Conservation (phyloP, 2,888 invertebrate genomes). For the Aphodius sticticus region DNA sequence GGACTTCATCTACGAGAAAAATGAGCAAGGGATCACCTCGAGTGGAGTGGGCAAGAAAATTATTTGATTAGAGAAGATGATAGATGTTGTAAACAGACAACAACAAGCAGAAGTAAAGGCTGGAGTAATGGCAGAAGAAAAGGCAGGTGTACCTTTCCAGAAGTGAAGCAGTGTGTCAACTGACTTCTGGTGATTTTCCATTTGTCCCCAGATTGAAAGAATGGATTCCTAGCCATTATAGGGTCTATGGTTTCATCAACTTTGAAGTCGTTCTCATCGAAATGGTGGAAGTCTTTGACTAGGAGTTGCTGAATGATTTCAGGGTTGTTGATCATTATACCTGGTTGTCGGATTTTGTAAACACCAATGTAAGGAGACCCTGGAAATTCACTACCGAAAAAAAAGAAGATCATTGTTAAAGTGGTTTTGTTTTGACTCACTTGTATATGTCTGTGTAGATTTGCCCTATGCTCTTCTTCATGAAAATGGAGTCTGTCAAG, state of each 20-base stretch:
- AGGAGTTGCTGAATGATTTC: conserved; percentile 54
- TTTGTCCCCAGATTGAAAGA: conserved; percentile 59
- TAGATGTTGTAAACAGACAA: no score
- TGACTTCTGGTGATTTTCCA: conserved; percentile 63
- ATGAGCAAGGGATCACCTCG: neutral
- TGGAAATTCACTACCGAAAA: conserved; percentile 33
- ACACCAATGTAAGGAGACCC: conserved; percentile 54
- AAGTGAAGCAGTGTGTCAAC: conserved; percentile 62
- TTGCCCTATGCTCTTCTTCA: conserved; percentile 46
- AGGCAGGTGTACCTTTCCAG: conserved; percentile 56
- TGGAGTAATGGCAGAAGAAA: no score
- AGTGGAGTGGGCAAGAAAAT: neutral
- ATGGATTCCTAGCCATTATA: conserved; percentile 61
- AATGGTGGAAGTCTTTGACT: conserved; percentile 54
- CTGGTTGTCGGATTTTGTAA: conserved; percentile 51
- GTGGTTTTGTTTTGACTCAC: conserved; percentile 43
- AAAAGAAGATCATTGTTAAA: neutral
- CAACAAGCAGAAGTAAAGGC: no score
- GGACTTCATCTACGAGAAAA: neutral
- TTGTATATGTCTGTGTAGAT: conserved; percentile 50
- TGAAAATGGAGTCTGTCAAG: conserved; percentile 45
- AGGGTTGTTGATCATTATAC: conserved; percentile 52
- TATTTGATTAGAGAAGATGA: neutral
- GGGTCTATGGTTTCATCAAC: conserved; percentile 59
- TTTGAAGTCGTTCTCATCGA: conserved; percentile 56